Percentiles rank a stretch among this genome's conserved stretches.
These are phyloP conservation scores for Garra rufa DNA, from an alignment of 2,113 vertebrate genomes.

Conservation along the genomic window DNA sequence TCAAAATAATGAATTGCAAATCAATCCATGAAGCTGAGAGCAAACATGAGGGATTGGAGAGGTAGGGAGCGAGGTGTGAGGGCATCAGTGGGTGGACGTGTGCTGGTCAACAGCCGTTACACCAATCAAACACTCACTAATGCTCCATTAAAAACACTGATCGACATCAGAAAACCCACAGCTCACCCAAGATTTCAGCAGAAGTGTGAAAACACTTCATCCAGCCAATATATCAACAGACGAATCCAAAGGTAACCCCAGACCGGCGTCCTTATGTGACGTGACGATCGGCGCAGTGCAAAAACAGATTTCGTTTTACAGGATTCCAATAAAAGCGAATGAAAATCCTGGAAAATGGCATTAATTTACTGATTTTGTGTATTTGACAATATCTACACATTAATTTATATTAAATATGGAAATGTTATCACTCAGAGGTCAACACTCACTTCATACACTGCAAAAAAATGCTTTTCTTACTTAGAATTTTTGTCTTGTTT, in stretches of 20 bases:
- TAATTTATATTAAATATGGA: not conserved
- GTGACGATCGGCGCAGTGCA: not conserved
- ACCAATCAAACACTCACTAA: slow-evolving; percentile 56
- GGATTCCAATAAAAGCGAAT: not conserved
- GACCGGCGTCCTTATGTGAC: slow-evolving; percentile 13
- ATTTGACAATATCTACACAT: not conserved
- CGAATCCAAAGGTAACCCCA: slow-evolving; percentile 25
- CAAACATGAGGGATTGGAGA: slow-evolving; percentile 3
- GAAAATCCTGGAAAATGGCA: not conserved
- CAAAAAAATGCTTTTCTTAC: no score
- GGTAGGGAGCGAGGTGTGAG: slow-evolving; percentile 74
- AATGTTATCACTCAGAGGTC: no score
- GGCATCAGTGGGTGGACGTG: slow-evolving; percentile 81
- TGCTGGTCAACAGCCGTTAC: slow-evolving; percentile 77
- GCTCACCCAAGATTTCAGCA: slow-evolving; percentile 12
- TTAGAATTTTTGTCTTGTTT: no score
- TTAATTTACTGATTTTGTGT: not conserved
- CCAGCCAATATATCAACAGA: slow-evolving; percentile 27
- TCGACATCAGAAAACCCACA: slow-evolving; percentile 33
- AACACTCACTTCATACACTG: no score
- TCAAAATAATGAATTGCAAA: not conserved
- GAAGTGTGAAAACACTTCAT: slow-evolving; percentile 36
- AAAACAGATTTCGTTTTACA: not conserved
- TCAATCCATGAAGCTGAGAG: slow-evolving; percentile 7
- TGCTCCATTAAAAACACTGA: slow-evolving; percentile 32